Conservation (phyloP, 2,113 vertebrate genomes). For the Pleuronectes platessa region DNA sequence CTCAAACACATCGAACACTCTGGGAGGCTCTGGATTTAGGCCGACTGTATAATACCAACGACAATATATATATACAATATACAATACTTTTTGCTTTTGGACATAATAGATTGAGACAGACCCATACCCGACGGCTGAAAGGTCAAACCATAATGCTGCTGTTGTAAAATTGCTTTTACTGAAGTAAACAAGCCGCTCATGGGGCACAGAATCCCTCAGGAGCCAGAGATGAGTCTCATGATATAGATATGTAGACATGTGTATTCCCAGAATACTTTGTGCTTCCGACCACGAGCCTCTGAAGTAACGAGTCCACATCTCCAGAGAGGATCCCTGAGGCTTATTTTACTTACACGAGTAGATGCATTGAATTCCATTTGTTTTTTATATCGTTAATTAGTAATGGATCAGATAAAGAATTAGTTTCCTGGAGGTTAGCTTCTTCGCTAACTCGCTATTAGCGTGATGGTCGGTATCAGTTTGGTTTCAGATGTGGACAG, state of each 20-base stretch:
- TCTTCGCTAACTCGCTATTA: no score
- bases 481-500: no score
- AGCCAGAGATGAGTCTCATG: conserved; percentile 10
- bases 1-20: conserved; percentile 47
- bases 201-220: conserved; percentile 3
- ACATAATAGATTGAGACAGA: conserved; percentile 32
- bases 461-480: no score
- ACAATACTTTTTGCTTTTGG: no score
- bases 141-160: conserved; percentile 33
- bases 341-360: neutral
- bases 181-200: conserved; percentile 52
- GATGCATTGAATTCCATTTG: no score
- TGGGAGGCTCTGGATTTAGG: conserved; percentile 19
- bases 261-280: conserved; percentile 23
- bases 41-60: neutral
- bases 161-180: conserved; percentile 27
- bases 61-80: no score
- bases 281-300: conserved; percentile 3
- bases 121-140: conserved; percentile 28
- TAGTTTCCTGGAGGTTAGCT: no score
- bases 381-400: neutral
- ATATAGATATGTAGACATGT: conserved; percentile 27
- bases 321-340: neutral
- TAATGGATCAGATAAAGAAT: no score
- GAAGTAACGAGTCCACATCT: neutral